These are phyloP conservation scores for Acanthacorydalis orientalis DNA, from an alignment of 2,888 invertebrate genomes.

Conservation along the genomic window DNA sequence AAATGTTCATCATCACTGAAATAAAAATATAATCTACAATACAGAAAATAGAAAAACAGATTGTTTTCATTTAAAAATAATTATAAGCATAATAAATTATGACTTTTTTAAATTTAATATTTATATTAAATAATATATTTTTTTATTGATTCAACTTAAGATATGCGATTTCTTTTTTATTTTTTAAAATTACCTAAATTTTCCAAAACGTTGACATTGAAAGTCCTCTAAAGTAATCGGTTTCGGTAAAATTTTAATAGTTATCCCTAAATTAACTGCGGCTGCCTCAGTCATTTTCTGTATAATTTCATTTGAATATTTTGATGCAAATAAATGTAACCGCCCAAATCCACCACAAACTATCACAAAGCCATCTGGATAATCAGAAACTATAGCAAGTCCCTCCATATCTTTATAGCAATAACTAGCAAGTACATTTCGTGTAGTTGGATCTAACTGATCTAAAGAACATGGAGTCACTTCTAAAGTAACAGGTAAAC, in stretches of 20 bases:
- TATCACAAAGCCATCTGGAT: slow-evolving; percentile 83
- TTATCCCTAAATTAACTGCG: slow-evolving; percentile 60
- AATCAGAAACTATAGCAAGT: slow-evolving; percentile 66
- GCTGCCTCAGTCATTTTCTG: slow-evolving; percentile 75
- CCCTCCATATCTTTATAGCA: slow-evolving; percentile 75
- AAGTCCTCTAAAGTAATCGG: slow-evolving; percentile 77
- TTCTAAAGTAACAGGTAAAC: slow-evolving; percentile 75
- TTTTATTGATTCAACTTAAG: no score
- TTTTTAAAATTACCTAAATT: slow-evolving; percentile 18
- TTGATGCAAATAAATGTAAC: slow-evolving; percentile 65
- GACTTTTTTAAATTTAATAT: neutral
- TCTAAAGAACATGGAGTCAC: slow-evolving; percentile 85
- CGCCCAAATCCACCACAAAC: slow-evolving; percentile 84
- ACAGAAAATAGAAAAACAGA: neutral
- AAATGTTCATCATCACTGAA: slow-evolving; percentile 84
- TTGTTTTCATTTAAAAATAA: neutral
- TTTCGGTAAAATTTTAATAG: slow-evolving; percentile 67
- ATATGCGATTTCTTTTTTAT: no score
- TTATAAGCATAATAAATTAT: neutral
- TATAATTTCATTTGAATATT: slow-evolving; percentile 53
- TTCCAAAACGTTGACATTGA: slow-evolving; percentile 75
- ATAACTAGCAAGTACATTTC: slow-evolving; percentile 65
- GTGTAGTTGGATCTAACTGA: slow-evolving; percentile 78
- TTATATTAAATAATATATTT: no score
- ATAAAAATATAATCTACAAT: slow-evolving; percentile 10